These are phyloP conservation scores for Vanessa tameamea DNA, from an alignment of 1,140 invertebrate genomes.

Conservation along the genomic window DNA sequence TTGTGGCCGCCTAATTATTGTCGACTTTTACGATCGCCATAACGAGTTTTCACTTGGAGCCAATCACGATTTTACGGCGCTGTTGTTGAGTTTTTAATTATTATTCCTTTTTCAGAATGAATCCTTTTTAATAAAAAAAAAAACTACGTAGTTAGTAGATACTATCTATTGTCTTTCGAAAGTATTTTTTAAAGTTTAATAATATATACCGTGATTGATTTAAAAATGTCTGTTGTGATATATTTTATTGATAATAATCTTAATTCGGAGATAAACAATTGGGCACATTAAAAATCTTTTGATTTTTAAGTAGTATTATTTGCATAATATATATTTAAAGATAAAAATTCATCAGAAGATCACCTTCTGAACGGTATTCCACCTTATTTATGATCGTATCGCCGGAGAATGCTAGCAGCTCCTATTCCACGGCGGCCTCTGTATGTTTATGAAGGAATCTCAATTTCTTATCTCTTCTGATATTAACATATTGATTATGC, in stretches of 20 bases:
- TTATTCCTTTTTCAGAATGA: conserved; percentile 45
- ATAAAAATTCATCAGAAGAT: conserved; percentile 61
- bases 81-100: conserved; percentile 65
- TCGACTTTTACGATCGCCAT: conserved; percentile 77
- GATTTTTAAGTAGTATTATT: conserved; percentile 53
- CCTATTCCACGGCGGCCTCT: conserved; percentile 63
- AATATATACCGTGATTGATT: conserved; percentile 3
- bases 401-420: conserved; percentile 64
- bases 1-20: conserved; percentile 77
- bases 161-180: not conserved
- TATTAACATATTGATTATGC: conserved; percentile 78
- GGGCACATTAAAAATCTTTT: conserved; percentile 42
- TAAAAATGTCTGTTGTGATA: conserved; percentile 19
- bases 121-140: conserved; percentile 38
- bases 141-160: conserved; percentile 5
- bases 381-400: conserved; percentile 71
- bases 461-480: conserved; percentile 68
- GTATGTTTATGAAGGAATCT: conserved; percentile 68
- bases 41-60: conserved; percentile 78
- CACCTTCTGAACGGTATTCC: conserved; percentile 44
- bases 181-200: not conserved
- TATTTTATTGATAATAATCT: conserved; percentile 29
- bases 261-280: conserved; percentile 31
- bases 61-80: conserved; percentile 77
- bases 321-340: conserved; percentile 61